A percentile compares a stretch with the other conserved stretches of the same genome.
phyloP scores from a whole-genome alignment of 1,140 invertebrate species.

The Leptinotarsa defecta region DNA sequence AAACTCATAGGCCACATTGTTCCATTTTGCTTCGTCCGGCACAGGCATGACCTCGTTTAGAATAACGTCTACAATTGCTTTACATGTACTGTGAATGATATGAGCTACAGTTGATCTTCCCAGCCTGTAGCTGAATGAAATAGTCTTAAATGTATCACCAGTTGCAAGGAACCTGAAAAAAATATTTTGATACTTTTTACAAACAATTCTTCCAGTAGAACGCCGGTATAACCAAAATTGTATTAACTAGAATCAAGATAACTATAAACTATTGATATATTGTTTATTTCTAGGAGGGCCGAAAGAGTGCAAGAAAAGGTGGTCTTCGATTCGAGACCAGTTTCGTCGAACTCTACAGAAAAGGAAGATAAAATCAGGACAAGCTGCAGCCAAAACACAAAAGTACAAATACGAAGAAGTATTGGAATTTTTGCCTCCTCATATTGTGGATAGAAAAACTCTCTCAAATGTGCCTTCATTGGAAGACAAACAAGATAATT shows the following conservation, averaged over 20 bases:
- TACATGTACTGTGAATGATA: slow-evolving; percentile 46
- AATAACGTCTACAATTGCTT: slow-evolving; percentile 41
- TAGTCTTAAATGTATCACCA: slow-evolving; percentile 36
- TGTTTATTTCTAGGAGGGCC: slow-evolving; percentile 13
- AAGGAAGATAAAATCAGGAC: slow-evolving; percentile 33
- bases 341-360: slow-evolving; percentile 27
- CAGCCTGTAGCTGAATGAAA: slow-evolving; percentile 49
- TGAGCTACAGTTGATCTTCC: slow-evolving; percentile 43
- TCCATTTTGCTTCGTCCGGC: slow-evolving; percentile 41
- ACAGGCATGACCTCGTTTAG: slow-evolving; percentile 43
- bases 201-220: too few relatives aligned
- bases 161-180: slow-evolving; percentile 38
- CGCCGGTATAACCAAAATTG: background rate
- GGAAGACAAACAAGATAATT: too few relatives aligned
- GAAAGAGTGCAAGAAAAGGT: slow-evolving; percentile 38
- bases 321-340: slow-evolving; percentile 31
- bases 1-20: slow-evolving; percentile 44
- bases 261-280: background rate
- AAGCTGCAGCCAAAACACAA: slow-evolving; percentile 26
- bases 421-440: slow-evolving; percentile 8
- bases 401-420: background rate
- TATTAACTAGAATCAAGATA: background rate
- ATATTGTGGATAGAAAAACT: background rate
- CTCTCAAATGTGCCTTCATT: background rate
- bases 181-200: background rate